Evolutionary conservation across 2,797 vertebrate genomes (phyloP), one percentile per base, ranked within the genome.

Genomic region (Onychomys leucogaster): DNA sequence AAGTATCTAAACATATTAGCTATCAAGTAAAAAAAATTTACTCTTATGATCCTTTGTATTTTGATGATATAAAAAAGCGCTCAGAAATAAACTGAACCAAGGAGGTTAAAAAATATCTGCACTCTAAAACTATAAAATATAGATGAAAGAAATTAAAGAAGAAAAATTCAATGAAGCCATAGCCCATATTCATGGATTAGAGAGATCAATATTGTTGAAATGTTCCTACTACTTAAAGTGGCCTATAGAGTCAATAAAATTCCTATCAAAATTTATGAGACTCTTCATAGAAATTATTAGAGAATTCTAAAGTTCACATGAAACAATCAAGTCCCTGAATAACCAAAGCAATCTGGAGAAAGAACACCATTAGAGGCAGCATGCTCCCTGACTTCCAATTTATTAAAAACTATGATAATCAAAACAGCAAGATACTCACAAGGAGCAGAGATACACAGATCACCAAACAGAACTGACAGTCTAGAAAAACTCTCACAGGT

Each of bases 1-100:
- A 78, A 97, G 37, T 49, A 85, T 83, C 73, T 84, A 89, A 65
- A 90, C n/a, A 57, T 9, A 12, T 76, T 89, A 85, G 25, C 34
- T 67, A 14, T 78, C 59, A 94, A 49, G 77, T 67, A 94, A 59
- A 90, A 73, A 91, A 94, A 59, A 75, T 96, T 92, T 75, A 95
- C 75, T 92, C 88, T 94, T 37, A 63, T 16, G 37, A 37, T 63
- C 13, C 11, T 73, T 94, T 73, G 37, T 34, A 82, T 41, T 89
- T 52, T 55, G 73, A 32, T 41, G 5, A 49, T 63, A 73, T 52
- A 52, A 67, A 67, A 71, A 41, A 43, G 57, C 23, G 67, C 17
- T 85, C 75, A 86, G 17, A 49, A 92, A 67, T 61, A 91, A 76
- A 67, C 43, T 86, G 76, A 69, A 37, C 13, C 27, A 93, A 67